These are phyloP conservation scores for Amblyraja radiata DNA, from an alignment of 2,797 vertebrate species.

Conservation along the genomic window DNA sequence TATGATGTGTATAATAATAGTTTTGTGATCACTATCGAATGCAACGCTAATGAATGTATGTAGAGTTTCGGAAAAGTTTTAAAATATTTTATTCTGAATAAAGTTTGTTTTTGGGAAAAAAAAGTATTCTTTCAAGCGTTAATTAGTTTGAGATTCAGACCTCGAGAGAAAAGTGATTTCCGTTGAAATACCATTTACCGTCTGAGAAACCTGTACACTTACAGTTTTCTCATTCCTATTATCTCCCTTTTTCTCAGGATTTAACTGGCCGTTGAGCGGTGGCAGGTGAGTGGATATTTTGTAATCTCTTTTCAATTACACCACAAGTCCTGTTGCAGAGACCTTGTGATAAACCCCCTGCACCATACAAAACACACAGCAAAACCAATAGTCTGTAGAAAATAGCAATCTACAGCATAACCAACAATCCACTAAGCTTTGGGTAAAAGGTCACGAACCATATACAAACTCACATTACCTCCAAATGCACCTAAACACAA, in stretches of 20 bases:
- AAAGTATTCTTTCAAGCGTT: neutral
- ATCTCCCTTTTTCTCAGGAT: neutral
- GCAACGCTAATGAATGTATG: too few relatives aligned
- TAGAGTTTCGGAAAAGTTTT: too few relatives aligned
- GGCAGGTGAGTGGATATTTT: neutral
- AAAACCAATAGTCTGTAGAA: neutral
- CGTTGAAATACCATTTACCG: neutral
- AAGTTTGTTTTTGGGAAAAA: too few relatives aligned
- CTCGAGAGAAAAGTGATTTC: neutral
- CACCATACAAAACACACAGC: neutral
- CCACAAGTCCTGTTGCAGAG: neutral
- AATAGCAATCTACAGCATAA: neutral
- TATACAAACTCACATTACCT: neutral
- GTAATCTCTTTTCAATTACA: neutral
- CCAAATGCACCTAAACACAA: neutral
- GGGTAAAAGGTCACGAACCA: neutral
- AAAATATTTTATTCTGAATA: too few relatives aligned
- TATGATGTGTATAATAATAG: too few relatives aligned
- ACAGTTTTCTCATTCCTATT: neutral
- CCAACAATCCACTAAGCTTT: neutral
- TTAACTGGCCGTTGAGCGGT: neutral
- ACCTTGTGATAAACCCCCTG: neutral
- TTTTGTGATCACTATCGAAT: too few relatives aligned
- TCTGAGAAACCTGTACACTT: neutral
- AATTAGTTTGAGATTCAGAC: slow-evolving; percentile 9